These are phyloP conservation scores for Rosalia funebris DNA, from an alignment of 2,888 invertebrate species.

Conservation along the genomic window DNA sequence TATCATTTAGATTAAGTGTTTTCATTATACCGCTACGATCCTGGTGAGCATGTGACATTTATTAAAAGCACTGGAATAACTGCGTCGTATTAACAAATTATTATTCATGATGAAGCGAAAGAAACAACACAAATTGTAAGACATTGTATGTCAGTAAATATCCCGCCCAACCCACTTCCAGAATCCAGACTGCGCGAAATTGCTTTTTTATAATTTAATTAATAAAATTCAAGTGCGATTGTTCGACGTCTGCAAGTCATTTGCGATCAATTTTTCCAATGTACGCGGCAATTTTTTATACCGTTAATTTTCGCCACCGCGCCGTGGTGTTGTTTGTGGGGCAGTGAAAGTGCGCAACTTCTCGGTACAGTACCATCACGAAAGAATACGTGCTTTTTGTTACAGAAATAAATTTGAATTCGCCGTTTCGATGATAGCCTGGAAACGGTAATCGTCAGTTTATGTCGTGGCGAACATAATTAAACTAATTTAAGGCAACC, in stretches of 20 bases:
- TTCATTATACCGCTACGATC: no score
- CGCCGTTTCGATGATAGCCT: slow-evolving; percentile 34
- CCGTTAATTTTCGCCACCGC: slow-evolving; percentile 4
- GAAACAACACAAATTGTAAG: not conserved
- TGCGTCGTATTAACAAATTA: no score
- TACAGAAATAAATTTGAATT: slow-evolving; percentile 29
- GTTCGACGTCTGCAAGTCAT: slow-evolving; percentile 17
- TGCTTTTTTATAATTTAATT: slow-evolving; percentile 12
- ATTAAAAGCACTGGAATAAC: no score
- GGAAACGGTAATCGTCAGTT: slow-evolving; percentile 41
- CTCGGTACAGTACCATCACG: slow-evolving; percentile 20
- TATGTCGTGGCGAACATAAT: slow-evolving; percentile 40
- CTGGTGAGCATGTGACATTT: no score
- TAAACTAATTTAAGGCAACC: slow-evolving; percentile 40
- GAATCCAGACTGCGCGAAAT: slow-evolving; percentile 1
- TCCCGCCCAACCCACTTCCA: not conserved
- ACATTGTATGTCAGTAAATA: not conserved
- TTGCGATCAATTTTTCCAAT: slow-evolving; percentile 13
- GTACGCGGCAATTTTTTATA: slow-evolving; percentile 6
- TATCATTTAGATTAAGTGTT: no score
- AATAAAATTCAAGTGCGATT: slow-evolving; percentile 8
- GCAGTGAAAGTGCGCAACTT: slow-evolving; percentile 25
- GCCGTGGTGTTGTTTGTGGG: slow-evolving; percentile 11
- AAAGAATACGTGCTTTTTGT: slow-evolving; percentile 26
- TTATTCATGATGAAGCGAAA: no score